These are phyloP conservation scores for Oreohelix idahoensis DNA, from an alignment of 1,140 invertebrate genomes.

Conservation along the genomic window DNA sequence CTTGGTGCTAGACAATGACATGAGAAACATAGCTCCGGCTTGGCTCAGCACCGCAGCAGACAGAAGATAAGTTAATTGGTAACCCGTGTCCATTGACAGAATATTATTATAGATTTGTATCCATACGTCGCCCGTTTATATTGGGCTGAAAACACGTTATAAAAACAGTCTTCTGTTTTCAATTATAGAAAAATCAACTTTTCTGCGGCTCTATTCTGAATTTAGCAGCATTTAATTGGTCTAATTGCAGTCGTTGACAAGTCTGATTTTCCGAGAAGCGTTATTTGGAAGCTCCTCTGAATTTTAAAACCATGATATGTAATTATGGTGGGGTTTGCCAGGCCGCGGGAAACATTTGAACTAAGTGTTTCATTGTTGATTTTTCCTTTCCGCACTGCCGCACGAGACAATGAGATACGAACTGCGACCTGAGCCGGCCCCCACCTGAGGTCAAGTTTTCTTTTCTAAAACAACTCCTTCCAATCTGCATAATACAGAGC, in stretches of 20 bases:
- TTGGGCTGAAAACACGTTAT: not conserved
- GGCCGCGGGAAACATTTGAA: too few relatives aligned
- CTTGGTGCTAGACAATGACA: not conserved
- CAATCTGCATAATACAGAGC: too few relatives aligned
- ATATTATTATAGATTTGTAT: constrained; percentile 4
- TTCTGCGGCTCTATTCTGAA: not conserved
- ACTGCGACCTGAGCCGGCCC: too few relatives aligned
- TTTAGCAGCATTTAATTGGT: not conserved
- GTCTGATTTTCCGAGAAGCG: not conserved
- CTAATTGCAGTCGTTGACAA: not conserved
- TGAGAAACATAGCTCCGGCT: not conserved
- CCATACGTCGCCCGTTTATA: not conserved
- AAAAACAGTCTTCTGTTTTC: not conserved
- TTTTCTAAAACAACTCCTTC: too few relatives aligned
- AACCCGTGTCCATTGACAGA: not conserved
- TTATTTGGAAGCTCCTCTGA: not conserved
- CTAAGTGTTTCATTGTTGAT: too few relatives aligned
- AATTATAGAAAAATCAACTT: not conserved
- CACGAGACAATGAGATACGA: too few relatives aligned
- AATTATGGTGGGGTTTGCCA: not conserved
- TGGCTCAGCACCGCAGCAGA: not conserved
- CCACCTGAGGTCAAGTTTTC: too few relatives aligned
- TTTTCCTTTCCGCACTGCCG: too few relatives aligned
- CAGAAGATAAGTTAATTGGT: not conserved
- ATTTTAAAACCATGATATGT: not conserved